Base-by-base conservation (phyloP, 2,888 invertebrate genomes). In the Agrilus mali region DNA sequence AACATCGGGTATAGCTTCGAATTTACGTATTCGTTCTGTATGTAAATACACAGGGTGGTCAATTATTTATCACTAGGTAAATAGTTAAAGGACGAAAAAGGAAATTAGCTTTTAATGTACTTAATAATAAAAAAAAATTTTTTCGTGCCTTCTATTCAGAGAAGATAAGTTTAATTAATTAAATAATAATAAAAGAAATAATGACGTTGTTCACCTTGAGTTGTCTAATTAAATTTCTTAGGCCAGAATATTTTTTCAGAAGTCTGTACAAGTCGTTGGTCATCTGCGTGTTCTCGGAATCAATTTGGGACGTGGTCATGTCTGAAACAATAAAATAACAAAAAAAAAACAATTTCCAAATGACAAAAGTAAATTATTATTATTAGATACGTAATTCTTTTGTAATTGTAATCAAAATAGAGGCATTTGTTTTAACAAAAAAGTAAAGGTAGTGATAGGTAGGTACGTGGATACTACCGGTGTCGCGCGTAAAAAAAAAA, bases 1-100 rank as follows among this genome's bases (percentile, higher is more conserved):
- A 94, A 82, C 69, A 94, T 88, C 50, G 94, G 94, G 67, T 92
- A 93, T 60, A 89, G 76, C 70, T 94, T 94, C 43, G 90, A 86
- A 65, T 85, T 86, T 59, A 83, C 82, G 71, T 94, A 95, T 60
- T 92, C 92, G 27, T 27, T 27, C 27, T 27, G 10, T 10, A 27
- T 4, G 27, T 10, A 27, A 27, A 27, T 10, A 27, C 10, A 27
- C 10, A 27, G 27, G 27, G 27, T 10, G 27, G 10, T 27, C 20
- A 20, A 4, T 20, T 20, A 4, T 20, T 20, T 4, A 20, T 4
- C 6, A 20, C n/a, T n/a, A 20, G 6, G 42, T 42, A 20, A 20
- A 20, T 3, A 20, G 6, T 20, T 20, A 4, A 20, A 50, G 81
- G 77, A 88, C 89, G 75, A 47, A 72, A 75, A 53, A 46, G 52